These are phyloP conservation scores for Tridacna gigas DNA, from an alignment of 2,888 invertebrate species.

Conservation along the genomic window DNA sequence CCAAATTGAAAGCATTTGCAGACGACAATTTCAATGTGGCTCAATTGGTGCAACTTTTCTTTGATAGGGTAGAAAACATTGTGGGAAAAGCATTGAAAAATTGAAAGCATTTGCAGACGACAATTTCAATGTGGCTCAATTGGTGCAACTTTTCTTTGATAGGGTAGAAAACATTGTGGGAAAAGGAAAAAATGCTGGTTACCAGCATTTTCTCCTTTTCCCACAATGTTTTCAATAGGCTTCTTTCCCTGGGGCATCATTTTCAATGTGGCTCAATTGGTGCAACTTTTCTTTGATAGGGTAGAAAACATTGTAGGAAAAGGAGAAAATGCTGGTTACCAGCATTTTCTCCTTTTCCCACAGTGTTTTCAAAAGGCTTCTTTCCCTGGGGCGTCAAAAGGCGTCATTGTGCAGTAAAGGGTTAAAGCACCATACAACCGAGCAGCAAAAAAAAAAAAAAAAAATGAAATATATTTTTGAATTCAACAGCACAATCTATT, in stretches of 20 bases:
- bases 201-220: constrained; percentile 1
- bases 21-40: too few species aligned
- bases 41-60: too few species aligned
- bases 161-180: not conserved
- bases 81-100: constrained; percentile 10
- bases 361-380: too few species aligned
- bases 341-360: too few species aligned
- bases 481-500: too few species aligned
- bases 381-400: too few species aligned
- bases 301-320: not conserved
- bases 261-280: not conserved
- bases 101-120: not conserved
- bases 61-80: not conserved
- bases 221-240: not conserved
- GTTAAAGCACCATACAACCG: too few species aligned
- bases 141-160: too few species aligned
- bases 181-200: not conserved
- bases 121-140: too few species aligned
- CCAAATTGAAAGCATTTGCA: too few species aligned
- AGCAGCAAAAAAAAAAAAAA: too few species aligned
- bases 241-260: not conserved
- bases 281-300: not conserved
- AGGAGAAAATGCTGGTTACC: not conserved
- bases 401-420: not conserved
- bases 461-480: too few species aligned